Evolutionary conservation across 2,797 vertebrate genomes (phyloP).

Genomic region (Acrocephalus scirpaceus): DNA sequence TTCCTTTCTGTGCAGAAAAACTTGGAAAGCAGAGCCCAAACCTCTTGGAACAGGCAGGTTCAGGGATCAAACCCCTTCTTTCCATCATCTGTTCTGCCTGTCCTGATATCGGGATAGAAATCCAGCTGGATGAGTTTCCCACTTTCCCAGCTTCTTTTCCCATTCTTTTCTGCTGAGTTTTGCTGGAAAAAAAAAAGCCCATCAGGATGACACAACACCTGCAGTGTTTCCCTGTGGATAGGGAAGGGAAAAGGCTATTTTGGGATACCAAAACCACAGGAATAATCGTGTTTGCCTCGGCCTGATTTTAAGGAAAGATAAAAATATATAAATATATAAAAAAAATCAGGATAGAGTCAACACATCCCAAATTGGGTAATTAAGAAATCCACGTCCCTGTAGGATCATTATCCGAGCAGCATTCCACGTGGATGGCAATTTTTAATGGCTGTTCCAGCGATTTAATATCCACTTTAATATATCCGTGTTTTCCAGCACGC

Average conservation of each 20-base stretch:
- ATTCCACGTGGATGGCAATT: neutral
- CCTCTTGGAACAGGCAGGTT: fast-evolving
- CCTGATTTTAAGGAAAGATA: neutral
- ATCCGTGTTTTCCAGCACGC: neutral
- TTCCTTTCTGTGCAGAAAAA: neutral
- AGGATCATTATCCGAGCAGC: neutral
- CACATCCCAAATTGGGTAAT: neutral
- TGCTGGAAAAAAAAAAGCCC: neutral
- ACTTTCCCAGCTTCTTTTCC: neutral
- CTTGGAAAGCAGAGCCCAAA: fast-evolving
- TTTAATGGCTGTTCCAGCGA: conserved; percentile 21
- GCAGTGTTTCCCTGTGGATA: neutral
- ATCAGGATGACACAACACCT: fast-evolving
- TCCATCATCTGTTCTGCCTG: neutral
- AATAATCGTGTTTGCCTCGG: neutral
- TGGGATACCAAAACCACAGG: neutral
- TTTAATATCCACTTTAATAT: conserved; percentile 49
- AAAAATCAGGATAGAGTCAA: neutral
- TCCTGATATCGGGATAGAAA: neutral
- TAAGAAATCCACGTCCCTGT: neutral
- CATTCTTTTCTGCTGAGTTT: neutral
- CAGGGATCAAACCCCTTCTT: neutral
- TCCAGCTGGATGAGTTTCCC: neutral
- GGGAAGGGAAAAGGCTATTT: neutral
- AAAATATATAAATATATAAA: neutral